Percentiles rank a stretch among this genome's conserved stretches.
Evolutionary conservation across 2,797 vertebrate genomes (phyloP).

Genomic region (Discoglossus pictus): DNA sequence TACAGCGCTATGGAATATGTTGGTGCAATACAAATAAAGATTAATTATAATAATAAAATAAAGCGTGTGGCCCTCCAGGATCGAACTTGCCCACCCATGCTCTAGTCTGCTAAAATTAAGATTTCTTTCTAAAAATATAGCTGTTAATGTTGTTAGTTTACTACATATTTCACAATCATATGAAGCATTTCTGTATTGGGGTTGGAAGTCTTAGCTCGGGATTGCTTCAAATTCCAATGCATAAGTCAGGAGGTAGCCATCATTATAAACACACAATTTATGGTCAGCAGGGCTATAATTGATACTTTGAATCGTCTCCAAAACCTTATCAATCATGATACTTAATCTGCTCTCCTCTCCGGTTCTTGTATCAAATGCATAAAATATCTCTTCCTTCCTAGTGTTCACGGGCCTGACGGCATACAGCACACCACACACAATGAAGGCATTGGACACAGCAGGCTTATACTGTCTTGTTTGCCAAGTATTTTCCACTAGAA

Average conservation of each 20-base stretch:
- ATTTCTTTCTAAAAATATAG: too few relatives aligned
- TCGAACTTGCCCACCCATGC: too few relatives aligned
- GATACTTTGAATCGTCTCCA: slow-evolving; percentile 67
- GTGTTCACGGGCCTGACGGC: slow-evolving; percentile 65
- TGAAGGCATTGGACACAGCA: slow-evolving; percentile 71
- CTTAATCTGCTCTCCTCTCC: slow-evolving; percentile 56
- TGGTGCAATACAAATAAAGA: too few relatives aligned
- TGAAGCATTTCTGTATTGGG: not conserved
- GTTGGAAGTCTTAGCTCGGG: not conserved
- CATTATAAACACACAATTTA: slow-evolving; percentile 66
- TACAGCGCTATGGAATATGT: too few relatives aligned
- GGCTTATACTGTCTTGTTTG: slow-evolving; percentile 71
- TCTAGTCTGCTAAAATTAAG: too few relatives aligned
- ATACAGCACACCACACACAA: slow-evolving; percentile 73
- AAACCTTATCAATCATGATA: slow-evolving; percentile 61
- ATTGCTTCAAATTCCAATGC: slow-evolving; percentile 49
- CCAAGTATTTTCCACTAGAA: slow-evolving; percentile 71
- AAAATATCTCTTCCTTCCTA: slow-evolving; percentile 73
- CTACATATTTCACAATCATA: too few relatives aligned
- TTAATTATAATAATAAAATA: too few relatives aligned
- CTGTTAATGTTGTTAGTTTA: too few relatives aligned
- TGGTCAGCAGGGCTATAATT: slow-evolving; percentile 66
- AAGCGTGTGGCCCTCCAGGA: too few relatives aligned
- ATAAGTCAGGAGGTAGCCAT: slow-evolving; percentile 68
- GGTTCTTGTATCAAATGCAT: slow-evolving; percentile 67